Conservation (phyloP, 2,888 invertebrate species). For the Macrosoma leucophasiata region DNA sequence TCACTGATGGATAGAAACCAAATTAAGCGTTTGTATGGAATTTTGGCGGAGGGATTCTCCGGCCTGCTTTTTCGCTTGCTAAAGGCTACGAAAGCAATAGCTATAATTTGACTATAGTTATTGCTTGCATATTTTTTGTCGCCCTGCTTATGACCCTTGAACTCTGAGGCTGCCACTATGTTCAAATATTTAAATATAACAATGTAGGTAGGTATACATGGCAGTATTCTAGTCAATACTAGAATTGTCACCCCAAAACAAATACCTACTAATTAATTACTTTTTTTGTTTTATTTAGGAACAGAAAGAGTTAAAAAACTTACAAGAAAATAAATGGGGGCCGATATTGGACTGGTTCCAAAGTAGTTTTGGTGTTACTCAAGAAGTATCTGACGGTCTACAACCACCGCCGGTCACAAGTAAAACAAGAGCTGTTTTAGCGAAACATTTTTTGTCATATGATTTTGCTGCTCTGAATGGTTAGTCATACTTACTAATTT, state of each 20-base stretch:
- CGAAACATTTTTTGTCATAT: conserved; percentile 87
- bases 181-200: too few species aligned
- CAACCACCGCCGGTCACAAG: conserved; percentile 79
- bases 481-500: conserved; percentile 45
- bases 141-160: too few species aligned
- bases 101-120: too few species aligned
- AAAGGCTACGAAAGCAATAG: too few species aligned
- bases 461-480: conserved; percentile 89
- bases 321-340: conserved; percentile 91
- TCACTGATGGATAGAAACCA: too few species aligned
- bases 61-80: too few species aligned
- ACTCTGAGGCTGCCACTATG: too few species aligned
- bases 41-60: too few species aligned
- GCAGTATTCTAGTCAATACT: neutral
- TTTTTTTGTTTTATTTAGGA: conserved; percentile 67
- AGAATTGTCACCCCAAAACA: neutral
- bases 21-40: too few species aligned
- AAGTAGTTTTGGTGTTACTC: conserved; percentile 82
- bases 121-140: too few species aligned
- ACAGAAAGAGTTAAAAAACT: conserved; percentile 82
- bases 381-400: conserved; percentile 83
- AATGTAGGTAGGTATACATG: too few species aligned
- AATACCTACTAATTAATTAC: neutral
- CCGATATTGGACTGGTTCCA: conserved; percentile 94
- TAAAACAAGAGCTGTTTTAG: conserved; percentile 80